Base-by-base conservation (phyloP, 2,797 vertebrate species). In the Vespertilio murinus region DNA sequence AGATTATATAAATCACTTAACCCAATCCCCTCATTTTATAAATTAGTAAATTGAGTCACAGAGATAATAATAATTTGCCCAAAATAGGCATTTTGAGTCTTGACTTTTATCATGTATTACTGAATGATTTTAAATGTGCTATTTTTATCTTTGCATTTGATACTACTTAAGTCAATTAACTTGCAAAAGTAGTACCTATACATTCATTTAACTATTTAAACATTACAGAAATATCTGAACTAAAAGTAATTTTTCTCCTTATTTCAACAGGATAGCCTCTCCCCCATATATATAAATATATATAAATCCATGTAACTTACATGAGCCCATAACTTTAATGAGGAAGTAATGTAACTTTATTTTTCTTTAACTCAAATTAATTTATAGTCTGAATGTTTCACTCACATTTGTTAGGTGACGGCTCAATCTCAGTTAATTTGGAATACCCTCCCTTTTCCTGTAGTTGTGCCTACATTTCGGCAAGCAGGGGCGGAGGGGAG, bases 291-390 rank as follows among this genome's bases (percentile, higher is more conserved):
- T 40, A n/a, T n/a, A 87, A 71, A 35, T 13, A 28, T 47, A 71
- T 42, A 61, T 35, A 84, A 71, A 35, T 74, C 5, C 12, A 38
- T 65, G 20, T 67, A 38, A 45, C n/a, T 59, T 17, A 17, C 42
- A 12, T 40, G 54, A 71, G 45, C 23, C 8, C 23, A 56, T 6
- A 83, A 45, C 6, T 79, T 88, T 33, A 49, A 49, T 49, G 42
- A 87, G 18, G n/a, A 90, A 92, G 45, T 91, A 84, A 86, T 54
- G 38, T 8, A 75, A 78, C n/a, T 42, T 69, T 47, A 47, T 84
- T 90, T 90, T 87, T 35, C 56, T 65, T 83, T 75, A 52, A 61
- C 23, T 71, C 30, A 82, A 52, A 42, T 78, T 67, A 89, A 70
- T 64, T 75, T 78, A 56, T 78, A 59, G 35, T 17, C 69, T 56